Conservation (phyloP, 2,797 vertebrate genomes). For the Darevskia nairensis region DNA sequence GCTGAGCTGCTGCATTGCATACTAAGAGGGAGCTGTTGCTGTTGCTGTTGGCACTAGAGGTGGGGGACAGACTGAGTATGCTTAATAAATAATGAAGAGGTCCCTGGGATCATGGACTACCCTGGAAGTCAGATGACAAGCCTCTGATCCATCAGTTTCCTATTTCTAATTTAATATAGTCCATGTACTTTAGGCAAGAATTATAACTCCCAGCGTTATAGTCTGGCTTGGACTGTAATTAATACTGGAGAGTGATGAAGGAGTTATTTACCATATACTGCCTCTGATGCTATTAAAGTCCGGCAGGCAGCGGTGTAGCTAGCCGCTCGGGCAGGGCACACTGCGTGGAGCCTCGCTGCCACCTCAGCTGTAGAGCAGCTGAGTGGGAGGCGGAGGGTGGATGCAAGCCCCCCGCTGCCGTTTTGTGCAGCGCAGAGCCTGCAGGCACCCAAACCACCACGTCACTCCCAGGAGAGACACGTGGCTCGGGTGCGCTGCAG, state of each 20-base stretch:
- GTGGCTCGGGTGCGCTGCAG: background rate
- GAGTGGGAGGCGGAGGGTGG: too few relatives aligned
- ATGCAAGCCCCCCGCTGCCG: too few relatives aligned
- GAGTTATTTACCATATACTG: background rate
- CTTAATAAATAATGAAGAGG: background rate
- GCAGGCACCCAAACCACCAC: too few relatives aligned
- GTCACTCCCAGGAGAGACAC: too few relatives aligned
- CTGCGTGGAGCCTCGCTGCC: too few relatives aligned
- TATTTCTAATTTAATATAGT: background rate
- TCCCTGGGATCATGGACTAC: background rate
- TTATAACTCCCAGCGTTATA: background rate
- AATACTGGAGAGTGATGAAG: background rate
- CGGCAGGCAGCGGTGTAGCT: too few relatives aligned
- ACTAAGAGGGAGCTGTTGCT: background rate
- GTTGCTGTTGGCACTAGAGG: background rate
- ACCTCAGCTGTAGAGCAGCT: too few relatives aligned
- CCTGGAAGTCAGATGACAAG: background rate
- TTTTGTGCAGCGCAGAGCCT: too few relatives aligned
- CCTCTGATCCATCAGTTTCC: background rate
- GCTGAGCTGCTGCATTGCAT: background rate
- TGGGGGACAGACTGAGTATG: background rate
- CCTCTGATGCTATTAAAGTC: too few relatives aligned
- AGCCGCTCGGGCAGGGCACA: too few relatives aligned
- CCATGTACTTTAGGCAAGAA: background rate
- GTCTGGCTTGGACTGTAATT: background rate